Evolutionary conservation across 1,140 invertebrate species (phyloP), one percentile per base, ranked within the genome.

Genomic region (Magallana ariakensis): DNA sequence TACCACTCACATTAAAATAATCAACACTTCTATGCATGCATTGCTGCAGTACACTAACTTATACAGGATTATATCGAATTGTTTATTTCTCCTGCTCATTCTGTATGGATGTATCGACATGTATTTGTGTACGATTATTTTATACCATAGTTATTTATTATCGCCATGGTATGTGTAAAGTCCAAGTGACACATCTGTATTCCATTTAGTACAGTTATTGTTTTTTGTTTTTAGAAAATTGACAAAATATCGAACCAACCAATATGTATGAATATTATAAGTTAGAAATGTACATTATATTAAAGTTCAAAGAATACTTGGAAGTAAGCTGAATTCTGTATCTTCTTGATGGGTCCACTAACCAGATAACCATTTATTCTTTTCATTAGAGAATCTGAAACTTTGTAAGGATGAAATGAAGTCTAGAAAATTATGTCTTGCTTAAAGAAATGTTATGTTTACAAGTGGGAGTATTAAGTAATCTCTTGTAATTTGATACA

Each of bases 101-200:
- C 33, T 75, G 66, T 75, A 26, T 26, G 19, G 33, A 33, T 75
- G 66, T 75, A 75, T 75, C 33, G 33, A 26, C 58, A 60, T 75
- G 22, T 75, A 75, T 22, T 75, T 75, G 66, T 75, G 66, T 75
- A 75, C 33, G 66, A 26, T 22, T 46, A 46, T 46, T 46, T 33
- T 75, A 75, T 75, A 75, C 9, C 66, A 33, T 75, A 75, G 66
- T 75, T 33, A 75, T 75, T 75, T 75, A 75, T 75, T 75, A 75
- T 75, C 66, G 22, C 66, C 66, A 75, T 75, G 33, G 33, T 46
- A 46, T 5, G 33, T 46, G 33, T 46, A 46, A 75, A 33, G 22
- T 75, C 66, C 66, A 75, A 26, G 22, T 75, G 22, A 19, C 66
- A 75, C 58, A 33, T 75, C 66, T 46, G 5, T 46, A 46, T 46